Evolutionary conservation across 2,113 vertebrate species (phyloP), one percentile per base, ranked within the genome.

Genomic region (Stegastes partitus): DNA sequence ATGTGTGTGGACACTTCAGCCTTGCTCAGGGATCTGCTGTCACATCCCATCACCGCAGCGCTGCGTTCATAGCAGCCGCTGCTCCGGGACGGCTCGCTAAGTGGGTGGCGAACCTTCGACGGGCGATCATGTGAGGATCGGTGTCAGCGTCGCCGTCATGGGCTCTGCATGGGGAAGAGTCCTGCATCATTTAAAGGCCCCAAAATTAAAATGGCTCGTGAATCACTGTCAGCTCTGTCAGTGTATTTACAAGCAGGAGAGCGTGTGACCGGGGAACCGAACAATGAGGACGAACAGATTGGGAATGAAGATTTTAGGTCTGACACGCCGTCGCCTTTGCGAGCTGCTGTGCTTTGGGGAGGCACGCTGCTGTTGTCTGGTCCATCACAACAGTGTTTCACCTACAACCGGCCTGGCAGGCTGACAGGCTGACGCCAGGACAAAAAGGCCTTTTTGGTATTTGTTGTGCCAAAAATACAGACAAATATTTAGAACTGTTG

Each of bases 21-120:
- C 67, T 84, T 78, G 90, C 84, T 84, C 87, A 47, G 91, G 91
- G 91, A 92, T 87, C 77, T 65, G 66, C 88, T 89, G 93, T 92
- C 93, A 87, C 78, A 88, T 88, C 86, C 79, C 82, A 93, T 93
- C 88, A 86, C 71, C 59, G 1, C 19, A 50, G 74, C 12, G 49
- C 44, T 28, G 76, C 68, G 1, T 74, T 84, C 79, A 69, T 85
- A 84, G 79, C 84, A 58, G 77, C 71, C 47, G 25, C 75, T 16
- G 72, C 73, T 68, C 18, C 64, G 61, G 74, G 83, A 89, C 11
- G 67, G 45, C 62, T 74, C 70, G 28, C 81, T 83, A 62, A 77
- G 65, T 73, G 82, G 75, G 66, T 42, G 70, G 76, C 39, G 57
- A 61, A 80, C 56, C 67, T 79, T 63, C 50, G 5, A 15, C 39